Conservation (phyloP, 2,888 invertebrate species). For the Xylocampa areola region DNA sequence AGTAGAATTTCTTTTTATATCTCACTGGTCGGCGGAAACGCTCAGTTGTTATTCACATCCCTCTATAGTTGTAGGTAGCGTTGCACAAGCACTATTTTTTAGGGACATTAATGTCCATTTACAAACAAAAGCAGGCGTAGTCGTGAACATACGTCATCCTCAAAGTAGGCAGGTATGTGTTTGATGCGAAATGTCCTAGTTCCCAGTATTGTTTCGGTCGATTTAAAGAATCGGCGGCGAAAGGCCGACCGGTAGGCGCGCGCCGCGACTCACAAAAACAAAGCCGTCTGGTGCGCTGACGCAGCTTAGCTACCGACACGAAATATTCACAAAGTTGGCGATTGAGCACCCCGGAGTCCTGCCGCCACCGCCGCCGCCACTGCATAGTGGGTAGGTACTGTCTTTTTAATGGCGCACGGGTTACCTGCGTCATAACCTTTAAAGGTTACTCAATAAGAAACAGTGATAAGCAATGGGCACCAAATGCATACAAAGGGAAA, state of each 20-base stretch:
- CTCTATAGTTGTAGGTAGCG: slow-evolving; percentile 18
- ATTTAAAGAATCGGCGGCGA: slow-evolving; percentile 78
- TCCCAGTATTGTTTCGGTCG: slow-evolving; percentile 81
- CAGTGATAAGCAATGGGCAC: not conserved
- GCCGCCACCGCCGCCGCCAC: slow-evolving; percentile 48
- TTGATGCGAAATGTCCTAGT: slow-evolving; percentile 78
- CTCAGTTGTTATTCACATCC: slow-evolving; percentile 31
- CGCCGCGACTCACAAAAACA: slow-evolving; percentile 86
- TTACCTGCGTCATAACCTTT: slow-evolving; percentile 31
- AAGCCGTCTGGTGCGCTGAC: slow-evolving; percentile 75
- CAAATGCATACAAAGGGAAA: slow-evolving; percentile 8
- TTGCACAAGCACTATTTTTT: slow-evolving; percentile 33
- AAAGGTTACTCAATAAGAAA: slow-evolving; percentile 6
- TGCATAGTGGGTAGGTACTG: slow-evolving; percentile 29
- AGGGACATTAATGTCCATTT: slow-evolving; percentile 40
- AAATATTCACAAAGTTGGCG: slow-evolving; percentile 58
- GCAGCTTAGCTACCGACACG: slow-evolving; percentile 66
- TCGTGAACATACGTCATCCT: slow-evolving; percentile 52
- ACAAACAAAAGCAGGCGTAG: slow-evolving; percentile 51
- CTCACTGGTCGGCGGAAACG: slow-evolving; percentile 39
- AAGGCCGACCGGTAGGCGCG: slow-evolving; percentile 74
- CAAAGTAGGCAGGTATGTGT: slow-evolving; percentile 58
- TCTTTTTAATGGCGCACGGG: slow-evolving; percentile 48
- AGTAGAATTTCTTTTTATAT: slow-evolving; percentile 55
- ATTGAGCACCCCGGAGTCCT: slow-evolving; percentile 58